Evolutionary conservation across 2,888 invertebrate species (phyloP), one percentile per base, ranked within the genome.

Genomic region (Ceramica pisi): DNA sequence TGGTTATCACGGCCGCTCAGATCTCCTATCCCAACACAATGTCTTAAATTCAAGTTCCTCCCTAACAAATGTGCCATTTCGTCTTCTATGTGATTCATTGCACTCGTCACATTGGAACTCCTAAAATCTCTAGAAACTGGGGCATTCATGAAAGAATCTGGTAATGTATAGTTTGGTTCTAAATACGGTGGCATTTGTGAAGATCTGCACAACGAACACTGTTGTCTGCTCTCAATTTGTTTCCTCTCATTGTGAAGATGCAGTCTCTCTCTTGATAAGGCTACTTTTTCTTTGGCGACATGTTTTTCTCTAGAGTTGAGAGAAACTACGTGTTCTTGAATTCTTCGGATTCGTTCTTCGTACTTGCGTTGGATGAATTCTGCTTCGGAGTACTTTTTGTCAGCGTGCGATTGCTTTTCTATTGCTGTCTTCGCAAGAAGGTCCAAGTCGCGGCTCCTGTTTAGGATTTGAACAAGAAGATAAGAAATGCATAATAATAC

Each of bases 251-350:
- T 96, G 76, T 97, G 97, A 38, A 97, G 88, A 69, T 92, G 93
- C 67, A 97, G 83, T 80, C 97, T 93, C 87, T 97, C 97, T 82
- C 96, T 96, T 0, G 97, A 97, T 14, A 97, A 84, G 4, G 94
- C 92, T 0, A 97, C 96, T 88, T 97, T 97, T 83, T 97, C 97
- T 88, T 95, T 96, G 0, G 97, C 96, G 50, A 97, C 94, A 81
- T 97, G 96, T 83, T 97, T 97, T 78, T 97, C 97, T 82, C 97
- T 94, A 16, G 90, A 87, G 26, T 96, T 95, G 23, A 97, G 85
- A 1, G 96, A 96, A 5, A 95, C 91, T 4, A 96, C 94, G 75
- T 97, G 97, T 74, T 94, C 96, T 88, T 97, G 97, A 48, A 97
- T 93, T 59, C 96, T 94, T 57, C 96, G 91, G 71, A 97, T 94